These are phyloP conservation scores for Bucco capensis DNA, from an alignment of 2,113 vertebrate species.

Conservation along the genomic window DNA sequence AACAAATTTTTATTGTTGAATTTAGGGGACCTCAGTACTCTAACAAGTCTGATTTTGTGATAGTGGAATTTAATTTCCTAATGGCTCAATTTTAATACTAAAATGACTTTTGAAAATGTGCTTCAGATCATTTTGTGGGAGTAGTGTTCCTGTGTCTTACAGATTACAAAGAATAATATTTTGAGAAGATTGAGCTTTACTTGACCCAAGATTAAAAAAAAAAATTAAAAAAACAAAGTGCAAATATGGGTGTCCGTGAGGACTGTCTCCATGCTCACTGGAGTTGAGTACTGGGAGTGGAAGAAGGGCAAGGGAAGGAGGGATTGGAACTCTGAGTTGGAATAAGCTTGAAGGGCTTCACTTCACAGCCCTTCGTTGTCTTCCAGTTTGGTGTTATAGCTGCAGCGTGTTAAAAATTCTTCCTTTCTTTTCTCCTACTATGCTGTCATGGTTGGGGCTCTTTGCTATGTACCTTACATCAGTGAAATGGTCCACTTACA, in stretches of 20 bases:
- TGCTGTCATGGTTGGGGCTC: neutral
- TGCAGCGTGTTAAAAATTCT: neutral
- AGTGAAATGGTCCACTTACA: neutral
- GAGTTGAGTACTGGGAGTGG: neutral
- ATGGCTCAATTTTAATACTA: neutral
- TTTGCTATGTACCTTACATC: neutral
- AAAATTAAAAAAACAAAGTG: neutral
- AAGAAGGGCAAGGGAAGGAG: neutral
- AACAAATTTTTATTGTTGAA: neutral
- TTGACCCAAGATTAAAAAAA: neutral
- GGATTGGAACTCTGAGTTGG: neutral
- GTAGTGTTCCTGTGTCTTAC: neutral
- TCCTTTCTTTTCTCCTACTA: neutral
- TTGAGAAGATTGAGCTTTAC: neutral
- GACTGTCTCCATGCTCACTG: neutral
- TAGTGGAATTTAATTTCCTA: neutral
- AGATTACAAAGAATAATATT: neutral
- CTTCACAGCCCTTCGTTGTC: neutral
- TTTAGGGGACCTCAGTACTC: neutral
- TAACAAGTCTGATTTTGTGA: neutral
- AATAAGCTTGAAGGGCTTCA: neutral
- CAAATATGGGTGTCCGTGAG: accelerated
- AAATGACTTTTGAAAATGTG: neutral
- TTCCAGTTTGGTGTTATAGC: neutral
- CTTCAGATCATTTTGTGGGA: neutral